These are phyloP conservation scores for Platysteira castanea DNA, from an alignment of 2,113 vertebrate genomes.

Conservation along the genomic window DNA sequence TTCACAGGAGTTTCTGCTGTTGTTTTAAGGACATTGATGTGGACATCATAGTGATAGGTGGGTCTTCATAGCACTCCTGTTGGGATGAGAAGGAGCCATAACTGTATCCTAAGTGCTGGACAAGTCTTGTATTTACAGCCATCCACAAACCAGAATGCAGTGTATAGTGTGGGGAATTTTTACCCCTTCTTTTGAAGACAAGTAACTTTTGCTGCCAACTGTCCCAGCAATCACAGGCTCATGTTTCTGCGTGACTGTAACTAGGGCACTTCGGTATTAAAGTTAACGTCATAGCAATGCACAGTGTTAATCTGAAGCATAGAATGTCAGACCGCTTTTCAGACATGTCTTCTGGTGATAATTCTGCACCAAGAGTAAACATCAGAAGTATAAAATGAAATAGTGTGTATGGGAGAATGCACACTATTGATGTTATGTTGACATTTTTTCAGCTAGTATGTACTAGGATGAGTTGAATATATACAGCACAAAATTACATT, in stretches of 20 bases:
- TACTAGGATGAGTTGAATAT: neutral
- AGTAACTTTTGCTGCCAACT: neutral
- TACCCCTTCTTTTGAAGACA: neutral
- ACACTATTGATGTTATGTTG: fast-evolving
- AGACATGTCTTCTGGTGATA: neutral
- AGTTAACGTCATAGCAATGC: neutral
- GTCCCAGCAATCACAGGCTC: neutral
- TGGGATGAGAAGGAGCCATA: neutral
- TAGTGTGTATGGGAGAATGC: neutral
- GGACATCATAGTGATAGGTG: neutral
- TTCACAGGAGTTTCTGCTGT: neutral
- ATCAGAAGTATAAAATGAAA: neutral
- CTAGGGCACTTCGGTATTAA: neutral
- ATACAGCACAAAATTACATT: neutral
- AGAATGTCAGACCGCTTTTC: neutral
- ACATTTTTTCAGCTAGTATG: neutral
- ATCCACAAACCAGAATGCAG: neutral
- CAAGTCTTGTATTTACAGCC: neutral
- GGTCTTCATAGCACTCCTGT: neutral
- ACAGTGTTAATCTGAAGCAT: neutral
- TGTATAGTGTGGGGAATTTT: neutral
- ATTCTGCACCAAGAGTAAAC: neutral
- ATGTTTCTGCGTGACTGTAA: neutral
- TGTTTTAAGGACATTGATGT: neutral
- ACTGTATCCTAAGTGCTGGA: neutral